Percentiles rank a stretch among this genome's conserved stretches.
phyloP scores from a whole-genome alignment of 2,888 invertebrate genomes.

The Platycnemis pennipes region DNA sequence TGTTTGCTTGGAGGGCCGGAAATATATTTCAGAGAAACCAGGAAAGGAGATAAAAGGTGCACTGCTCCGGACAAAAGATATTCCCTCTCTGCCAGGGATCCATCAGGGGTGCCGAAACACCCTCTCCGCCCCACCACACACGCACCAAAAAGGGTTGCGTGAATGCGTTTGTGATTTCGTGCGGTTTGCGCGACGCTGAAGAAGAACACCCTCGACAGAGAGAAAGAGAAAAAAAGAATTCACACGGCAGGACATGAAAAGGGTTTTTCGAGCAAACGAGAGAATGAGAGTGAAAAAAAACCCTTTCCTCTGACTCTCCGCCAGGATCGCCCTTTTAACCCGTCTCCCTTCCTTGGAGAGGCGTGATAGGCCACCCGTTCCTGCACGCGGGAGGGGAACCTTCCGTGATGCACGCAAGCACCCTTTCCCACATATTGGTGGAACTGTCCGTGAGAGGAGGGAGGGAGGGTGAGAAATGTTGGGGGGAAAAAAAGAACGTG shows the following conservation, averaged over 20 bases:
- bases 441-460: neutral
- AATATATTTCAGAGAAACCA: slow-evolving; percentile 42
- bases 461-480: neutral
- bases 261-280: slow-evolving; percentile 57
- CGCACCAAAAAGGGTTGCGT: neutral
- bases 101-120: neutral
- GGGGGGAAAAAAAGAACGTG: slow-evolving; percentile 1
- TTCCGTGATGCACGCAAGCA: slow-evolving; percentile 15
- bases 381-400: neutral
- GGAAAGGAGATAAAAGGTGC: neutral
- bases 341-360: neutral
- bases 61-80: neutral
- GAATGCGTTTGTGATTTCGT: slow-evolving; percentile 6
- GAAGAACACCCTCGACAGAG: neutral
- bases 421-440: slow-evolving; percentile 51
- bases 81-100: neutral
- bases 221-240: slow-evolving; percentile 33
- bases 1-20: neutral
- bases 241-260: slow-evolving; percentile 46
- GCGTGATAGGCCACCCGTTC: neutral
- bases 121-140: neutral
- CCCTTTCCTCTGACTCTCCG: neutral
- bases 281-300: neutral
- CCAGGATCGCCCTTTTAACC: slow-evolving; percentile 28
- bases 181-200: neutral